Evolutionary conservation across 2,888 invertebrate species (phyloP).

Genomic region (Brachypalpus laphriformis): DNA sequence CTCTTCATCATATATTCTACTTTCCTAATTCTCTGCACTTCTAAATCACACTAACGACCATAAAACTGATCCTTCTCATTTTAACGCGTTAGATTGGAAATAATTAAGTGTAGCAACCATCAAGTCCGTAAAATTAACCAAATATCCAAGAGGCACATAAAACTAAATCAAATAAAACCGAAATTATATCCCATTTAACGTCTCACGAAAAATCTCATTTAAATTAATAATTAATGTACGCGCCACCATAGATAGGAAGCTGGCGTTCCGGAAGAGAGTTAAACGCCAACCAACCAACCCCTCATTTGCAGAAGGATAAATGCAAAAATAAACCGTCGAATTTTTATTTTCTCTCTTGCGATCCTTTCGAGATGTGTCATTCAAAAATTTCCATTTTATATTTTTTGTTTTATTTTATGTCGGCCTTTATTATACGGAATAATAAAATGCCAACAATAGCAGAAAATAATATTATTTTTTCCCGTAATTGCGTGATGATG

Average conservation of each 20-base stretch:
- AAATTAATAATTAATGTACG: not conserved
- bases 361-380: not conserved
- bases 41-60: not conserved
- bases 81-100: not conserved
- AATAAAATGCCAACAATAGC: constrained; percentile 19
- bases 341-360: not conserved
- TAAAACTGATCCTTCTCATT: not conserved
- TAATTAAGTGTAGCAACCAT: not conserved
- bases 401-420: not conserved
- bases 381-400: not conserved
- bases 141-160: constrained; percentile 1
- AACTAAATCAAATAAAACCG: not conserved
- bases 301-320: not conserved
- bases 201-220: not conserved
- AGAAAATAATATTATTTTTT: not conserved
- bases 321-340: not conserved
- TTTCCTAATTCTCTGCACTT: not conserved
- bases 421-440: not conserved
- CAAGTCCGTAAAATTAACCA: not conserved
- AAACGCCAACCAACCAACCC: not conserved
- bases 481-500: not conserved
- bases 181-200: not conserved
- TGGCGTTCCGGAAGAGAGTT: not conserved
- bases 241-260: not conserved
- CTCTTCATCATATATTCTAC: not conserved